A percentile compares a stretch with the other conserved stretches of the same genome.
Evolutionary conservation across 2,888 invertebrate genomes (phyloP).

Genomic region (Drosophila demipolita): DNA sequence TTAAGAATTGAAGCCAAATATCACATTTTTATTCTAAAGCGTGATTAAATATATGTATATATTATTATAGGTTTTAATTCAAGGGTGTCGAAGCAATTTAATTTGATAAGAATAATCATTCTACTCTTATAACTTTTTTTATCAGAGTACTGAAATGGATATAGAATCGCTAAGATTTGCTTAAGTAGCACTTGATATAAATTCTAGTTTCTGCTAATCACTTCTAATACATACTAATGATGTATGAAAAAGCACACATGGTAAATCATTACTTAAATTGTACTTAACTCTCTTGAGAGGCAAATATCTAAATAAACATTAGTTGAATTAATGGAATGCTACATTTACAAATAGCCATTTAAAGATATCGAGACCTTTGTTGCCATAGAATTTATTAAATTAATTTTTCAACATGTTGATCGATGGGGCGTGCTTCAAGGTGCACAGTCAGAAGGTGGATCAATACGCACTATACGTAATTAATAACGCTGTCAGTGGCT

Average conservation of each 20-base stretch:
- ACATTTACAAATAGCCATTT: neutral
- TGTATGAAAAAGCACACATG: neutral
- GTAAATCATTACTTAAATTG: neutral
- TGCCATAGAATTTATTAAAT: slow-evolving; percentile 35
- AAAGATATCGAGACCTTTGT: slow-evolving; percentile 34
- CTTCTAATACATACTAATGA: neutral
- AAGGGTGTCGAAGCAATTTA: too few relatives aligned
- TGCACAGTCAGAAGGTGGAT: neutral
- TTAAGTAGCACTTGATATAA: neutral
- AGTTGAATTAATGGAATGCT: neutral
- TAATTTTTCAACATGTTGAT: slow-evolving; percentile 49
- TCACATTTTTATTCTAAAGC: neutral
- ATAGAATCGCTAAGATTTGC: neutral
- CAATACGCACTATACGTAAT: slow-evolving; percentile 43
- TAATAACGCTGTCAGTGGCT: slow-evolving; percentile 49
- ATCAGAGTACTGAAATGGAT: neutral
- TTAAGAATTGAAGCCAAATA: neutral
- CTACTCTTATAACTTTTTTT: neutral
- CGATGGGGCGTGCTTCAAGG: slow-evolving; percentile 26
- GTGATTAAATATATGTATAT: neutral
- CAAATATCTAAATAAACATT: neutral
- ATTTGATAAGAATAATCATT: too few relatives aligned
- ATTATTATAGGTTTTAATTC: neutral
- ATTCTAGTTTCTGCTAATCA: neutral
- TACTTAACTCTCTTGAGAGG: neutral